Evolutionary conservation across 2,888 invertebrate genomes (phyloP).

Genomic region (Synergus laeviventris): DNA sequence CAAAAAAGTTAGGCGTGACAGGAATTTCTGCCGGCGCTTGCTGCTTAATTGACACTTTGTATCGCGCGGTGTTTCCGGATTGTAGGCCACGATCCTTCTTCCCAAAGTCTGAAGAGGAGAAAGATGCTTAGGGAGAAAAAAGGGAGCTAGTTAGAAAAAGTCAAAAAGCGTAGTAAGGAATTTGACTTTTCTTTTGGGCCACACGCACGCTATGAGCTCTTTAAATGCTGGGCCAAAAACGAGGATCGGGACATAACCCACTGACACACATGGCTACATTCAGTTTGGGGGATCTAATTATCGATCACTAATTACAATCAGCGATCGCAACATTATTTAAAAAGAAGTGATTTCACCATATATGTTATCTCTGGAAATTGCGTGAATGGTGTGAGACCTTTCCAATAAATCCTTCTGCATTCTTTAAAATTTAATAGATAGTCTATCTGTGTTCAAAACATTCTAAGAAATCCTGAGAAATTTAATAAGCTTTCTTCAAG

Average conservation of each 20-base stretch:
- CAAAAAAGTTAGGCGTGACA: conserved; percentile 56
- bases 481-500: not conserved
- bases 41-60: conserved; percentile 69
- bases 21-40: conserved; percentile 54
- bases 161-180: conserved; percentile 37
- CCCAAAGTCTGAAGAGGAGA: conserved; percentile 42
- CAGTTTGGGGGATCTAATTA: not conserved
- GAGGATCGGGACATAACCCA: not conserved
- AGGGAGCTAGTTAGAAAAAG: conserved; percentile 30
- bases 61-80: conserved; percentile 59
- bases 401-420: too few species aligned
- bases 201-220: conserved; percentile 32
- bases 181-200: conserved; percentile 39
- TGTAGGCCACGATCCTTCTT: conserved; percentile 44
- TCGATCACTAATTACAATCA: not conserved
- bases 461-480: too few species aligned
- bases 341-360: too few species aligned
- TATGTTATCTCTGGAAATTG: too few species aligned
- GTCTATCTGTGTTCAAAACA: too few species aligned
- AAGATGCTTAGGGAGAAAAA: conserved; percentile 24
- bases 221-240: not conserved
- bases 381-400: too few species aligned
- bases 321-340: not conserved
- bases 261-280: conserved; percentile 6
- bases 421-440: too few species aligned